phyloP scores from a whole-genome alignment of 2,888 invertebrate genomes.

The Drosophila subsilvestris region DNA sequence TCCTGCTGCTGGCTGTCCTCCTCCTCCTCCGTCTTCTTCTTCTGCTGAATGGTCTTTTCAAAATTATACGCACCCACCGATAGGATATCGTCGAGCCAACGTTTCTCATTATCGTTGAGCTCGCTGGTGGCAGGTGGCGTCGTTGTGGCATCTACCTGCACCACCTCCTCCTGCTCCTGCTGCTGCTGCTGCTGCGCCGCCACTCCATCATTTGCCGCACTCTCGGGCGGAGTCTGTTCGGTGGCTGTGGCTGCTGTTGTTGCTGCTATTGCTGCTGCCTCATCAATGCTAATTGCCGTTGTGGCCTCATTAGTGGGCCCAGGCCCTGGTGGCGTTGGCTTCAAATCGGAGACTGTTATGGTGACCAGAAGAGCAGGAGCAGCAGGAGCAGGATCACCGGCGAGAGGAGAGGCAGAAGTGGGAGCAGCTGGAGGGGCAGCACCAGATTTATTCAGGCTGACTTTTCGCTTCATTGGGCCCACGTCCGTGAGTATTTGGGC shows the following conservation, averaged over 20 bases:
- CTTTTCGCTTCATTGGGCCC: constrained; percentile 51
- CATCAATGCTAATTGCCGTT: constrained; percentile 68
- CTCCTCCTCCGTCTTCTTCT: constrained; percentile 27
- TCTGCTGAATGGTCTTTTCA: constrained; percentile 65
- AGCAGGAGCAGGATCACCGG: constrained; percentile 2
- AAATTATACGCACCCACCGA: constrained; percentile 82
- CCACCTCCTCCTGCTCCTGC: constrained; percentile 12
- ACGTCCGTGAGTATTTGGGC: constrained; percentile 76
- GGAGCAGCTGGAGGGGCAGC: constrained; percentile 14
- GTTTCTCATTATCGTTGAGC: constrained; percentile 80
- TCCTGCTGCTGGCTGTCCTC: constrained; percentile 41
- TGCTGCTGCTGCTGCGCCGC: not conserved
- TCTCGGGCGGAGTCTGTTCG: not conserved
- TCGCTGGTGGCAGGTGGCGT: constrained; percentile 62
- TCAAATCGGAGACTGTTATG: constrained; percentile 24
- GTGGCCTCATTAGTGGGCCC: constrained; percentile 61
- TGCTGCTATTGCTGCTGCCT: constrained; percentile 42
- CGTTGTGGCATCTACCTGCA: constrained; percentile 31
- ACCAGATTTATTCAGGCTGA: constrained; percentile 26
- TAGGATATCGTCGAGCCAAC: constrained; percentile 82
- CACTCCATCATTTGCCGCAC: not conserved
- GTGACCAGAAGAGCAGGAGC: constrained; percentile 9
- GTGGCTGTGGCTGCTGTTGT: constrained; percentile 20
- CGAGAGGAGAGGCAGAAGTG: not conserved
- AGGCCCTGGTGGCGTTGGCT: constrained; percentile 12